phyloP scores from a whole-genome alignment of 2,113 vertebrate genomes.

The Ia io region DNA sequence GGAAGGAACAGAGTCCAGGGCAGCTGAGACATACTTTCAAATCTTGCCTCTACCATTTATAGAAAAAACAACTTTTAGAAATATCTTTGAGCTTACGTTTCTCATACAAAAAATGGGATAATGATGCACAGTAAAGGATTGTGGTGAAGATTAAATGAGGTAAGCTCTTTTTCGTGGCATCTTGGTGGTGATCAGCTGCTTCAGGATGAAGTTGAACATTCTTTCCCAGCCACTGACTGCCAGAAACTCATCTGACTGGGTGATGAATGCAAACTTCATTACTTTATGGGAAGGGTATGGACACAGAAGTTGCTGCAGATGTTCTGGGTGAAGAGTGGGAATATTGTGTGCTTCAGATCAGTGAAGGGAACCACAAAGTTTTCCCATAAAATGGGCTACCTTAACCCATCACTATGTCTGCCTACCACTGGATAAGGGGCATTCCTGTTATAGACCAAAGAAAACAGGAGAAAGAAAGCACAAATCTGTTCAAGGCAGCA shows the following conservation, averaged over 20 bases:
- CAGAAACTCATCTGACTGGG: background rate
- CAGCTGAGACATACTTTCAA: background rate
- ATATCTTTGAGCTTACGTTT: background rate
- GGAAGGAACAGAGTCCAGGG: background rate
- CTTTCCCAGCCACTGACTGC: background rate
- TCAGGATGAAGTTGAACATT: background rate
- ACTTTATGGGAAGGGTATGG: background rate
- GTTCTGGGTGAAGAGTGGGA: background rate
- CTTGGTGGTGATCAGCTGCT: background rate
- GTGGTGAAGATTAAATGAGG: background rate
- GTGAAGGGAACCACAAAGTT: background rate
- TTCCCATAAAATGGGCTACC: background rate
- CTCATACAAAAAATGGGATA: background rate
- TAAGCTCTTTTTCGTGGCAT: background rate
- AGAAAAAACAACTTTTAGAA: background rate
- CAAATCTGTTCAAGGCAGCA: background rate
- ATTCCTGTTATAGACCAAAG: background rate
- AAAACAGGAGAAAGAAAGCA: background rate
- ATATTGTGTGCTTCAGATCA: background rate
- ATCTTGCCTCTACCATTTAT: background rate
- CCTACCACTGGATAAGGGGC: background rate
- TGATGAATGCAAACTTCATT: background rate
- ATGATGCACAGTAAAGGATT: background rate
- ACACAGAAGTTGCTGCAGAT: background rate
- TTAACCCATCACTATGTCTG: background rate